Conservation (phyloP, 2,113 vertebrate species). For the Eubucco bourcierii region DNA sequence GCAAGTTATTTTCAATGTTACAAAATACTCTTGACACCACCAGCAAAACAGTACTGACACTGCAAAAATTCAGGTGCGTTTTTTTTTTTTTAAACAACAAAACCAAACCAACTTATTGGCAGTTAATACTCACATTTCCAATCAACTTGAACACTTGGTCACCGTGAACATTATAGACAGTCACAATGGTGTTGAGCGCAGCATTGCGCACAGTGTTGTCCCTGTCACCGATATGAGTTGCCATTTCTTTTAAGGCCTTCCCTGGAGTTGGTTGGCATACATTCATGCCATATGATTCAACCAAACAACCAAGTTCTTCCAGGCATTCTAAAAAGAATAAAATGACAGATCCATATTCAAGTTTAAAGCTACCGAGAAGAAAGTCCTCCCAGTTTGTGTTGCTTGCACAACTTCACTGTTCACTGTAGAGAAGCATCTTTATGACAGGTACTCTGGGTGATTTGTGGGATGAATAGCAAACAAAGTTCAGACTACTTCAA, state of each 20-base stretch:
- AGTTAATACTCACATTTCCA: constrained; percentile 87
- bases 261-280: constrained; percentile 95
- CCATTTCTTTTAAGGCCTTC: constrained; percentile 96
- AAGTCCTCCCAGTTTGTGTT: background rate
- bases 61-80: background rate
- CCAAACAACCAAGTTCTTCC: constrained; percentile 93
- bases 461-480: background rate
- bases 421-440: background rate
- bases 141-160: constrained; percentile 98
- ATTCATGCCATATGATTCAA: constrained; percentile 94
- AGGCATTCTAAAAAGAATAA: constrained; percentile 86
- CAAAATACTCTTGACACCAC: background rate
- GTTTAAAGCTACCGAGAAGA: background rate
- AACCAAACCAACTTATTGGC: background rate
- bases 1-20: background rate
- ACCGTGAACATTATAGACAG: constrained; percentile 92
- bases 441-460: background rate
- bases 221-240: constrained; percentile 92
- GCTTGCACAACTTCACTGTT: background rate
- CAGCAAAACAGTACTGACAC: background rate
- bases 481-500: background rate
- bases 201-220: constrained; percentile 96
- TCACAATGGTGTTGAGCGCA: constrained; percentile 94
- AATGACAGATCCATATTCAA: background rate
- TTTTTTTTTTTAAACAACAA: background rate